Conservation (phyloP, 2,888 invertebrate genomes). For the Dicranocentrus wangi region DNA sequence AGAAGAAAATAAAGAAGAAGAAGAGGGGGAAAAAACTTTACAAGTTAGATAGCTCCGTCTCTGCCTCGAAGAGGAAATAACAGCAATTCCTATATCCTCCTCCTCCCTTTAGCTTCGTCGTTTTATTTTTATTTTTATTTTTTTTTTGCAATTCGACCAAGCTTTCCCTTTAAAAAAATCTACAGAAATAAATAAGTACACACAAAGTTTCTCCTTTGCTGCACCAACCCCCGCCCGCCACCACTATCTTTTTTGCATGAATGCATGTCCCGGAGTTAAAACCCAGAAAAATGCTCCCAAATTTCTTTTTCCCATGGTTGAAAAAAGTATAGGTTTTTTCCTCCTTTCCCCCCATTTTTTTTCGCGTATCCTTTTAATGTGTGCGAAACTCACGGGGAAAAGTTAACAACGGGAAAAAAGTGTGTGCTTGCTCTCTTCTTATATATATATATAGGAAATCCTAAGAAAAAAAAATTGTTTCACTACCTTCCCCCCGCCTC, state of each 20-base stretch:
- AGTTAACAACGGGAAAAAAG: slow-evolving; percentile 51
- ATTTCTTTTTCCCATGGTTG: slow-evolving; percentile 8
- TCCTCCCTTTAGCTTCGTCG: too few species aligned
- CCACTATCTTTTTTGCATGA: slow-evolving; percentile 45
- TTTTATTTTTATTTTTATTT: too few species aligned
- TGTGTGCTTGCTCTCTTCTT: too few species aligned
- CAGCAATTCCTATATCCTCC: slow-evolving; percentile 57
- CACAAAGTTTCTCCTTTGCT: too few species aligned
- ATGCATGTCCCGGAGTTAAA: slow-evolving; percentile 17
- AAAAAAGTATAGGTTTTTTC: not conserved
- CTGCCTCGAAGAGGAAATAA: slow-evolving; percentile 45
- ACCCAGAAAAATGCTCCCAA: slow-evolving; percentile 19
- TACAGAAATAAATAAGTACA: slow-evolving; percentile 51
- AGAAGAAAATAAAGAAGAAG: slow-evolving; percentile 5
- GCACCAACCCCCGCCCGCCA: too few species aligned
- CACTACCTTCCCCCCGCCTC: slow-evolving; percentile 8
- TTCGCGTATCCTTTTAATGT: slow-evolving; percentile 43
- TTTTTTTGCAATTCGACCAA: slow-evolving; percentile 56
- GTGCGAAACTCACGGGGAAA: slow-evolving; percentile 36
- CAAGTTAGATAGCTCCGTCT: slow-evolving; percentile 15
- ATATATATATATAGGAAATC: too few species aligned
- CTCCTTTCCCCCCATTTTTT: not conserved
- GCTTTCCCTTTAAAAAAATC: slow-evolving; percentile 43
- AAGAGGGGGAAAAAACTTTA: slow-evolving; percentile 10
- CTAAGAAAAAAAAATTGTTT: slow-evolving; percentile 44